Conservation (phyloP, 2,797 vertebrate species). For the Furcifer pardalis region DNA sequence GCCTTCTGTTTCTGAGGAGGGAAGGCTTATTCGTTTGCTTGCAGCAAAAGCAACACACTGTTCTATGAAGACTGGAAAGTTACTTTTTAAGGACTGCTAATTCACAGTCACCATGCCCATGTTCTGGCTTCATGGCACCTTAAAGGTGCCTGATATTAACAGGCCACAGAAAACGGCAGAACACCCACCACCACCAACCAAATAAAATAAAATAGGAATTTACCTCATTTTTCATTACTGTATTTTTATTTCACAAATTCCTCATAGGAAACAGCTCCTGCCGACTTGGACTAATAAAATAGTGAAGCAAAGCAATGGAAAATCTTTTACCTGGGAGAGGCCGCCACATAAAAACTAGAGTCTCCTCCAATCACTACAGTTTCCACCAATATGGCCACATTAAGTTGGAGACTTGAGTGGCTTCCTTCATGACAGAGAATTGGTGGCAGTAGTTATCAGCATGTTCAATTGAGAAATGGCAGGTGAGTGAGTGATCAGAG, state of each 20-base stretch:
- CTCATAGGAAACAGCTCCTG: background rate
- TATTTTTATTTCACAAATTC: background rate
- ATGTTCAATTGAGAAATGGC: background rate
- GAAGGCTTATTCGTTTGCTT: background rate
- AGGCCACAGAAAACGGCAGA: no score
- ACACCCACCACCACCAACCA: no score
- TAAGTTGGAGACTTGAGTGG: background rate
- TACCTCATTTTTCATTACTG: background rate
- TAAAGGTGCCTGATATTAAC: no score
- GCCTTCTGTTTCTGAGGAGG: no score
- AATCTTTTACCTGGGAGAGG: background rate
- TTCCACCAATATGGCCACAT: no score
- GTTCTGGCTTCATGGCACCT: no score
- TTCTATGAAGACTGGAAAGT: background rate
- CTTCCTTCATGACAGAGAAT: background rate
- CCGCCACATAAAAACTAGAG: background rate
- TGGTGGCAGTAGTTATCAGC: background rate
- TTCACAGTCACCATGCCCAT: no score
- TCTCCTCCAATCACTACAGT: background rate
- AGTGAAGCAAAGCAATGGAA: background rate
- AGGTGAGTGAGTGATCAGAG: background rate
- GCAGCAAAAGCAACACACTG: background rate
- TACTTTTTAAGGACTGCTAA: no score
- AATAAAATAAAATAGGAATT: no score
- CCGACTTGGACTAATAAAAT: no score